A percentile compares a stretch with the other conserved stretches of the same genome.
phyloP scores from a whole-genome alignment of 2,888 invertebrate genomes.

The Neuroscelio doddi region DNA sequence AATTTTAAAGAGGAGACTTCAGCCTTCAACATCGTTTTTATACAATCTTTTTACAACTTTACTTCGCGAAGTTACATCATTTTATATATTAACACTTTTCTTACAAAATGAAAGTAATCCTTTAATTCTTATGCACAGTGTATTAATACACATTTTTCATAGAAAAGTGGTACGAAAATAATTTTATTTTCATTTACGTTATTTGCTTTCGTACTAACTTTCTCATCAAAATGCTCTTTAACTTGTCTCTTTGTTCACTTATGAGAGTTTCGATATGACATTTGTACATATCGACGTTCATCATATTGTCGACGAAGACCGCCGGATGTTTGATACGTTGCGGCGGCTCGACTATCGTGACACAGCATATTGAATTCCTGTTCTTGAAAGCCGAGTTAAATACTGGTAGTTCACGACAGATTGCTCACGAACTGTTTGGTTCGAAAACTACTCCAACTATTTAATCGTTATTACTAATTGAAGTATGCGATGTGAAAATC shows the following conservation, averaged over 20 bases:
- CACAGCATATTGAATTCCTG: constrained; percentile 65
- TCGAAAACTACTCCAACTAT: constrained; percentile 35
- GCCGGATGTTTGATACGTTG: constrained; percentile 67
- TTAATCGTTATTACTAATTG: constrained; percentile 28
- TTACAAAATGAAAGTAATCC: not conserved
- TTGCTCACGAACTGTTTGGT: constrained; percentile 42
- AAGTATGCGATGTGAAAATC: not conserved
- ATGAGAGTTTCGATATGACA: constrained; percentile 36
- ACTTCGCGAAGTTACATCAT: not conserved
- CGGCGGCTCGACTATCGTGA: constrained; percentile 53
- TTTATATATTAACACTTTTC: not conserved
- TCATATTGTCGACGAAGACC: constrained; percentile 58
- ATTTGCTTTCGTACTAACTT: constrained; percentile 41
- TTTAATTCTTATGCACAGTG: no score
- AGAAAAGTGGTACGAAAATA: no score
- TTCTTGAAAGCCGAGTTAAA: constrained; percentile 45
- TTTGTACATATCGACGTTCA: constrained; percentile 44
- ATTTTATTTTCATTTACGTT: constrained; percentile 33
- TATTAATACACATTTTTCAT: no score
- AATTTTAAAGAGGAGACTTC: no score
- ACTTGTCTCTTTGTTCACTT: constrained; percentile 41
- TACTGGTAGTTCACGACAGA: constrained; percentile 40
- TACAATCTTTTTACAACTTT: no score
- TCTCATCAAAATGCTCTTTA: constrained; percentile 40
- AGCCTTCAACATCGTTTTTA: no score